Conservation (phyloP, 2,797 vertebrate genomes). For the Crocodylus rhombifer region DNA sequence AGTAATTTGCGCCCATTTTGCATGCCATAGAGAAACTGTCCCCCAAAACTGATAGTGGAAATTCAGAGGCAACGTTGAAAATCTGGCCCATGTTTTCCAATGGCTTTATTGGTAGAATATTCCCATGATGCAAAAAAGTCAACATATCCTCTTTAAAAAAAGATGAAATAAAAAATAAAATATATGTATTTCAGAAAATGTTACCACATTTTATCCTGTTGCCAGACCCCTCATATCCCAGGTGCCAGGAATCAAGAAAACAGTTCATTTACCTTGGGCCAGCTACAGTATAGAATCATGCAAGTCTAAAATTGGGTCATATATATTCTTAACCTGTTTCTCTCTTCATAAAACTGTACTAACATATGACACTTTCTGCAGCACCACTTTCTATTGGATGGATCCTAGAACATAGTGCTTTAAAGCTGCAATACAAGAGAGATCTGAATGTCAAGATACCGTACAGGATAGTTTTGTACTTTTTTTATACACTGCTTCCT, state of each 20-base stretch:
- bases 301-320: slow-evolving; percentile 13
- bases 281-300: slow-evolving; percentile 75
- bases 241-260: slow-evolving; percentile 66
- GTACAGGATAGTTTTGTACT: not conserved
- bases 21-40: not conserved
- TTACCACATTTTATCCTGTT: slow-evolving; percentile 71
- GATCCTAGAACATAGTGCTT: slow-evolving; percentile 75
- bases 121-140: slow-evolving; percentile 66
- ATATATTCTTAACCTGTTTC: slow-evolving; percentile 54
- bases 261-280: slow-evolving; percentile 63
- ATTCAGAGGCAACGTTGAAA: not conserved
- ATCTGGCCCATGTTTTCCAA: slow-evolving; percentile 30
- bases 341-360: slow-evolving; percentile 40
- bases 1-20: not conserved
- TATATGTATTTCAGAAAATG: slow-evolving; percentile 17
- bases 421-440: slow-evolving; percentile 85
- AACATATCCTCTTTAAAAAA: slow-evolving; percentile 54
- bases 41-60: not conserved
- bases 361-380: slow-evolving; percentile 63
- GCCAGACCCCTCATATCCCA: slow-evolving; percentile 69
- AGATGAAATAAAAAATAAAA: not conserved
- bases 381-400: slow-evolving; percentile 76
- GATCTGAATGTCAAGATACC: not conserved
- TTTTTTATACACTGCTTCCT: slow-evolving; percentile 20
- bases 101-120: slow-evolving; percentile 51